Evolutionary conservation across 1,140 invertebrate species (phyloP).

Genomic region (Manduca sexta): DNA sequence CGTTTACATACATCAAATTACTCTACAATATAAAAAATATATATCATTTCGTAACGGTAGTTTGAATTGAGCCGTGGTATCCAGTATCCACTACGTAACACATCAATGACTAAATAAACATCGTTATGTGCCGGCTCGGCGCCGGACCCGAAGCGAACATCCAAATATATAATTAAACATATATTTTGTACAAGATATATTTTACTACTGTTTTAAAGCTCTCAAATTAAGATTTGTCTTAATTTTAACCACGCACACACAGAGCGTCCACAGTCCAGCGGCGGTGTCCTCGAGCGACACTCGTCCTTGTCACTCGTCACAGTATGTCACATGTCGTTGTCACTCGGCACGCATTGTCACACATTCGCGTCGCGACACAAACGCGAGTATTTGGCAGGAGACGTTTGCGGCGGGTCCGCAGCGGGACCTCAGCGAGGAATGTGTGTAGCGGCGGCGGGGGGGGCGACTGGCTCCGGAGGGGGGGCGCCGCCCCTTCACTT

Average conservation of each 20-base stretch:
- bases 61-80: neutral
- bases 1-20: neutral
- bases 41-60: neutral
- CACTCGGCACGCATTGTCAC: neutral
- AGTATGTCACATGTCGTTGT: too few relatives aligned
- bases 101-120: neutral
- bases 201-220: constrained; percentile 57
- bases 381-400: constrained; percentile 18
- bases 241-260: constrained; percentile 19
- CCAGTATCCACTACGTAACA: neutral
- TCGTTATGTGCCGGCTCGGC: neutral
- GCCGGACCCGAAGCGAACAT: constrained; percentile 6
- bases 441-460: constrained; percentile 15
- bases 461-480: constrained; percentile 3
- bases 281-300: neutral
- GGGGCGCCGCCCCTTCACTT: constrained; percentile 49
- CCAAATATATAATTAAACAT: constrained; percentile 36
- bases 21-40: constrained; percentile 2
- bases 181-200: constrained; percentile 46
- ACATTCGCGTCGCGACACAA: constrained; percentile 9
- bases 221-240: constrained; percentile 61
- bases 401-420: constrained; percentile 6
- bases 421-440: too few relatives aligned
- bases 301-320: too few relatives aligned
- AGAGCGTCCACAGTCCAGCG: constrained; percentile 14